Conservation (phyloP, 2,797 vertebrate species). For the Acestrorhynchus altus region DNA sequence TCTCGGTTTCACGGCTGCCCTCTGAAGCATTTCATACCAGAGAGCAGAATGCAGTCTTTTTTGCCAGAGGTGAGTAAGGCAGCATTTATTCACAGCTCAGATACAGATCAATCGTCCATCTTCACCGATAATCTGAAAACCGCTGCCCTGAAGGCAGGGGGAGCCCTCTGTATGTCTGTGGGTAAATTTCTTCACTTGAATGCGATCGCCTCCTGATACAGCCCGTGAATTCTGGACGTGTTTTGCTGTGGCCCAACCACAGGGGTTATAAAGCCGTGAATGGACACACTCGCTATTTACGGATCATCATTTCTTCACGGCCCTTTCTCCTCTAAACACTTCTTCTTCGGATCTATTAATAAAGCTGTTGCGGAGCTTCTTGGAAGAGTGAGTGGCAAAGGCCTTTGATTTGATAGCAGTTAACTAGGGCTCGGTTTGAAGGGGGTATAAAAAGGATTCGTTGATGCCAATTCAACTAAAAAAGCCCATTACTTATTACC, state of each 20-base stretch:
- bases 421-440: too few relatives aligned
- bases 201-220: slow-evolving; percentile 49
- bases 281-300: slow-evolving; percentile 46
- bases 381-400: neutral
- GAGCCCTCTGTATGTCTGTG: neutral
- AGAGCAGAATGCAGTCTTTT: slow-evolving; percentile 36
- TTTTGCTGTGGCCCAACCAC: slow-evolving; percentile 47
- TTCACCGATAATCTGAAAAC: neutral
- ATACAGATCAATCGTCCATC: slow-evolving; percentile 33
- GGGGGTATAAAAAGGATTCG: too few relatives aligned
- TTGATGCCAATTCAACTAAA: too few relatives aligned
- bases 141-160: neutral
- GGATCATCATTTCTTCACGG: slow-evolving; percentile 2
- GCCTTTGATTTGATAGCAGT: too few relatives aligned
- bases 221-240: slow-evolving; percentile 54
- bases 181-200: slow-evolving; percentile 40
- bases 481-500: too few relatives aligned
- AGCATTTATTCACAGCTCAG: slow-evolving; percentile 53
- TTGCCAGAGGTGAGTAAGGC: slow-evolving; percentile 51
- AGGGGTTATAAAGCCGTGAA: slow-evolving; percentile 55
- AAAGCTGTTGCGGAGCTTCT: neutral
- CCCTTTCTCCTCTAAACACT: neutral
- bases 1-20: slow-evolving; percentile 44
- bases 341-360: neutral
- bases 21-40: slow-evolving; percentile 31